phyloP scores from a whole-genome alignment of 2,113 vertebrate genomes.

The Sus scrofa region DNA sequence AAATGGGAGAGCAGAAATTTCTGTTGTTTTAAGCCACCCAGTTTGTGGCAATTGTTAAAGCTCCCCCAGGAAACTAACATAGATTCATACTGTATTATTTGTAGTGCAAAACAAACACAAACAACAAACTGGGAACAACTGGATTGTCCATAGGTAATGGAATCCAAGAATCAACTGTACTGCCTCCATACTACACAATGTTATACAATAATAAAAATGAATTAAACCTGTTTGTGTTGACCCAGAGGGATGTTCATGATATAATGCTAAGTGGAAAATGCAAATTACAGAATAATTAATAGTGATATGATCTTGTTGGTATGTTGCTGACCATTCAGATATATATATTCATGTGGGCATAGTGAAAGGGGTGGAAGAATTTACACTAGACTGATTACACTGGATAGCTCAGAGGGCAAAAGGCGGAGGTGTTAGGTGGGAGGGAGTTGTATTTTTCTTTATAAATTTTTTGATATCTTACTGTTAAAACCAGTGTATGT shows the following conservation, averaged over 20 bases:
- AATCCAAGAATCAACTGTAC: neutral
- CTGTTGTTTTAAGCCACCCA: neutral
- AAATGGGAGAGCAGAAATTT: neutral
- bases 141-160: neutral
- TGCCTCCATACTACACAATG: neutral
- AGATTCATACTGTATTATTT: neutral
- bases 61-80: neutral
- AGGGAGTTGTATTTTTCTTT: slow-evolving; percentile 15
- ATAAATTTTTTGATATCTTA: neutral
- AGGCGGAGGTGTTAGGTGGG: neutral
- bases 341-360: neutral
- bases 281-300: neutral
- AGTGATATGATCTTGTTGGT: neutral
- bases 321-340: neutral
- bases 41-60: slow-evolving; percentile 10
- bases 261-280: neutral
- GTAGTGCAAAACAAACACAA: slow-evolving; percentile 1
- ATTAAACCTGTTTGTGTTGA: neutral
- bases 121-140: neutral
- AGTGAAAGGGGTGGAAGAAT: neutral
- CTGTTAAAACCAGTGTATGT: neutral
- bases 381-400: neutral
- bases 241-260: neutral
- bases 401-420: neutral
- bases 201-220: neutral